Conservation (phyloP, 2,888 invertebrate species). For the Dasypogon diadema region DNA sequence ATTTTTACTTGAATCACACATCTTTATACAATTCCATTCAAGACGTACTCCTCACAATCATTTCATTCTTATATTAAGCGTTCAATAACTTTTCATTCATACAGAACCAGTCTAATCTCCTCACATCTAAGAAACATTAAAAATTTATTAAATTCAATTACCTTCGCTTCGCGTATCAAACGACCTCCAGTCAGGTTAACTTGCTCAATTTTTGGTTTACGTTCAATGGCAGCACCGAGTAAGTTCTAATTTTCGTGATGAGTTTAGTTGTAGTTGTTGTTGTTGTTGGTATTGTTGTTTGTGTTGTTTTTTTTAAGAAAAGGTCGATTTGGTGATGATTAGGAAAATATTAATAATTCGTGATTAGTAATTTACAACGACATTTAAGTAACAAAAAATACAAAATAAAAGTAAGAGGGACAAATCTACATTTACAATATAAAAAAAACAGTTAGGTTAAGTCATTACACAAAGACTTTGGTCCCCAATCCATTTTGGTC, state of each 20-base stretch:
- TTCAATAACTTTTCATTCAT: conserved; percentile 15
- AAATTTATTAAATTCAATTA: conserved; percentile 69
- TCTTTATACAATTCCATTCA: conserved; percentile 4
- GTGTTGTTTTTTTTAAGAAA: conserved; percentile 42
- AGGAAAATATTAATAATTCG: conserved; percentile 47
- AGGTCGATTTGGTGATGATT: conserved; percentile 34
- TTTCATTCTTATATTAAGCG: not conserved
- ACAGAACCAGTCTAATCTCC: conserved; percentile 3
- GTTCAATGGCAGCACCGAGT: conserved; percentile 92
- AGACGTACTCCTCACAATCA: not conserved
- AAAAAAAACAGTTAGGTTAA: not conserved
- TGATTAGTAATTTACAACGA: conserved; percentile 54
- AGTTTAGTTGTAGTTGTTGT: conserved; percentile 12
- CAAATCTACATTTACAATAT: conserved; percentile 28
- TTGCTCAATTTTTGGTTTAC: conserved; percentile 93
- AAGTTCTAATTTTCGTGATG: conserved; percentile 76
- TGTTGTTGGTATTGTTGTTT: not conserved
- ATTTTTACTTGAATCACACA: not conserved
- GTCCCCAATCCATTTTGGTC: conserved; percentile 14
- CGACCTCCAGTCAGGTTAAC: conserved; percentile 95
- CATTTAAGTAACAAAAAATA: conserved; percentile 33
- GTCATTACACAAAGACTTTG: conserved; percentile 5
- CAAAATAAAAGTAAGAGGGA: conserved; percentile 22
- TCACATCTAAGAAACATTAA: not conserved
- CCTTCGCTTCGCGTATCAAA: conserved; percentile 98